Base-by-base conservation (phyloP, 2,797 vertebrate genomes). In the Zalophus californianus region DNA sequence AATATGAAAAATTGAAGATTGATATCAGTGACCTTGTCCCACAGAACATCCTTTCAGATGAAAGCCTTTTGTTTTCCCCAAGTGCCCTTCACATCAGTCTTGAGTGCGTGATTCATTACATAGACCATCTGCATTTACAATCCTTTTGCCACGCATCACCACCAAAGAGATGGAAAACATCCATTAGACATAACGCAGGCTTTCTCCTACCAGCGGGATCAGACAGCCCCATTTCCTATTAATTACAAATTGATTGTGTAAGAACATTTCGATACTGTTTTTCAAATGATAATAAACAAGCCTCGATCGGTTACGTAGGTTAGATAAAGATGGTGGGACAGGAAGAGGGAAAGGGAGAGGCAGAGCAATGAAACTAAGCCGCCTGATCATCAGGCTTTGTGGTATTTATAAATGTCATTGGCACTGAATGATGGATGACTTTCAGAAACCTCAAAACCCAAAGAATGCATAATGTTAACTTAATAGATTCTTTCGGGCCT, bases 401-500 rank as follows among this genome's bases (percentile, higher is more conserved):
- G 95, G 94, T 91, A 52, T 96, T 96, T 97, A 66, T 86, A 77
- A 91, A 64, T 15, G 25, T 77, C 92, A 32, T 90, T 62, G 89
- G 91, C 90, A n/a, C 41, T 79, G 96, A 92, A 70, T 95, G 97
- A 94, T 86, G 94, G 93, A 77, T 92, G 87, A 25, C 10, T 77
- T 97, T 97, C 97, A 97, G 90, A 97, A 95, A 97, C 97, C 97
- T 93, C 97, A 96, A 97, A 97, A 88, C 95, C 97, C 91, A 16
- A 96, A 97, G 95, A 97, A 97, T 73, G 97, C 73, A 94, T 97
- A 94, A 96, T 89, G 73, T 97, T 96, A 93, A 83, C 95, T 96
- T 96, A 95, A 93, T 85, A 97, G 92, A 94, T 95, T 95, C 90
- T 88, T 94, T 94, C 91, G 77, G 87, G 94, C 62, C 85, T 77